phyloP scores from a whole-genome alignment of 2,113 vertebrate genomes.

The Ctenomys sociabilis region DNA sequence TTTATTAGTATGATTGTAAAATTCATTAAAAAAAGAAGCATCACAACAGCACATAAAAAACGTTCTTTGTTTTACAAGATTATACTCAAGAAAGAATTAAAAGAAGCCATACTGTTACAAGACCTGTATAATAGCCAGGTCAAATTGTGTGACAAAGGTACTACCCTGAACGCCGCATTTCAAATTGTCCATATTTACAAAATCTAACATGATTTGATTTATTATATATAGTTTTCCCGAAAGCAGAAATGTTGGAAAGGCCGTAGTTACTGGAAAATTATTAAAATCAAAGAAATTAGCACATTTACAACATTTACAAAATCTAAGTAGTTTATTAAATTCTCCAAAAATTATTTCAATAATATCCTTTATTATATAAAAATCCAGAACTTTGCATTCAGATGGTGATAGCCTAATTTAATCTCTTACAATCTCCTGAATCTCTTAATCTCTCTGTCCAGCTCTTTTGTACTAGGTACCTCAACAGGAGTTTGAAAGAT shows the following conservation, averaged over 20 bases:
- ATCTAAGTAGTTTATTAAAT: neutral
- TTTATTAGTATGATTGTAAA: neutral
- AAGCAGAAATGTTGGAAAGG: neutral
- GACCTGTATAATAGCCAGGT: neutral
- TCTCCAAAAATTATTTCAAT: neutral
- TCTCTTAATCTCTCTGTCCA: neutral
- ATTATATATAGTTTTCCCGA: neutral
- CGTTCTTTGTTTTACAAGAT: neutral
- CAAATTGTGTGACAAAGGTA: neutral
- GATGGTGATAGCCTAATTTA: neutral
- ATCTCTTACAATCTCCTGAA: neutral
- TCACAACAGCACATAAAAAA: neutral
- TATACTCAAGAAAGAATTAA: neutral
- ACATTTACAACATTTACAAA: neutral
- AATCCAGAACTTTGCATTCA: neutral
- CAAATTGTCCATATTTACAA: neutral
- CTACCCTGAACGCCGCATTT: neutral
- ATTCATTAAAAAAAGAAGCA: neutral
- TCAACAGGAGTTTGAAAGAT: neutral
- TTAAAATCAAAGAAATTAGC: neutral
- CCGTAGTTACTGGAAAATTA: neutral
- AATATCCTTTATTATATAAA: neutral
- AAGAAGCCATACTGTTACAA: neutral
- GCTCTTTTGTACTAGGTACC: neutral
- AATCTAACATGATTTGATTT: neutral